Conservation (phyloP, 1,140 invertebrate species). For the Ganaspis sp. region DNA sequence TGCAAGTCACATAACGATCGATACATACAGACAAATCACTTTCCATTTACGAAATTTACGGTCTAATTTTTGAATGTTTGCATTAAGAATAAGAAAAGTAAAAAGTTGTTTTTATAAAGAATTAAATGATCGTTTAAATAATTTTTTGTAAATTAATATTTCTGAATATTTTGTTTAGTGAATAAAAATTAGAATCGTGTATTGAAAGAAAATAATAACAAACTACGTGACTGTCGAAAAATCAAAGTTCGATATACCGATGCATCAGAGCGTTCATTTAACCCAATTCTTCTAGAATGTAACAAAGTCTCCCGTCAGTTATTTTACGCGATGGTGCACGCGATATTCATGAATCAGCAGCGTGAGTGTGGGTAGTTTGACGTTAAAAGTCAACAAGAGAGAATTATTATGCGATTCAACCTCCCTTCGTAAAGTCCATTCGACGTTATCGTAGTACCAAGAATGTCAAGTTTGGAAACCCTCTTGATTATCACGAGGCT, state of each 20-base stretch:
- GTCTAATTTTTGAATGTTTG: too few species aligned
- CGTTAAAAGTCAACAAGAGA: slow-evolving; percentile 33
- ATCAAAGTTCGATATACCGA: slow-evolving; percentile 33
- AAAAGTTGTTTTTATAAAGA: too few species aligned
- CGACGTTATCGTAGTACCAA: background rate
- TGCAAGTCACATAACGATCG: slow-evolving; percentile 46
- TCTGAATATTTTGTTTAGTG: background rate
- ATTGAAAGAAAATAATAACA: background rate
- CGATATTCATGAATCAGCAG: slow-evolving; percentile 63
- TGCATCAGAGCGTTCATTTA: slow-evolving; percentile 48
- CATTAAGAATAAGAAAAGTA: background rate
- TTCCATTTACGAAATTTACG: background rate
- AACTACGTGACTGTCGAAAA: slow-evolving; percentile 28
- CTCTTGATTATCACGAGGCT: background rate
- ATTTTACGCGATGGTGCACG: slow-evolving; percentile 52
- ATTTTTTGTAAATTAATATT: too few species aligned
- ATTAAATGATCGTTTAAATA: too few species aligned
- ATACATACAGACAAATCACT: slow-evolving; percentile 23
- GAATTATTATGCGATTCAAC: slow-evolving; percentile 33
- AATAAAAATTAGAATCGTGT: background rate
- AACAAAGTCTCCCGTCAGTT: slow-evolving; percentile 38
- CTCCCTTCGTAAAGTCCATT: background rate
- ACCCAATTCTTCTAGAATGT: slow-evolving; percentile 49
- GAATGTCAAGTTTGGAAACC: background rate
- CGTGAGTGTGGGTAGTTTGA: slow-evolving; percentile 23